A percentile compares a stretch with the other conserved stretches of the same genome.
phyloP scores from a whole-genome alignment of 2,888 invertebrate species.

The Drosophila stalkeri region DNA sequence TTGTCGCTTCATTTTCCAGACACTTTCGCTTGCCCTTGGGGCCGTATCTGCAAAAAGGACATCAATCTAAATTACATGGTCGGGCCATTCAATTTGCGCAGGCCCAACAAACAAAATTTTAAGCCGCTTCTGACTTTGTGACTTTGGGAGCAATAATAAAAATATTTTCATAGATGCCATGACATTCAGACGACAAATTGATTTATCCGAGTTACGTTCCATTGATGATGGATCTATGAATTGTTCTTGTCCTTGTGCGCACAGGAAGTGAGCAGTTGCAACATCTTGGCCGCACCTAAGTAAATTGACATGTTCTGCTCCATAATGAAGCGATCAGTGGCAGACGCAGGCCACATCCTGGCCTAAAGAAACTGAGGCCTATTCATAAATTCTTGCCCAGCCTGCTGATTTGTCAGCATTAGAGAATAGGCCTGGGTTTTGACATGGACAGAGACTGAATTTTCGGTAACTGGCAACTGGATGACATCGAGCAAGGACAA shows the following conservation, averaged over 20 bases:
- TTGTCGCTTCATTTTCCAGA: conserved; percentile 33
- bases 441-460: conserved; percentile 41
- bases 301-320: conserved; percentile 73
- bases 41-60: conserved; percentile 33
- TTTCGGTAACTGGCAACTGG: conserved; percentile 17
- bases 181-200: conserved; percentile 67
- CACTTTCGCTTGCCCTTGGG: conserved; percentile 57
- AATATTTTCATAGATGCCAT: conserved; percentile 50
- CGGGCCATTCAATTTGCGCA: conserved; percentile 42
- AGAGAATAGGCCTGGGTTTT: conserved; percentile 43
- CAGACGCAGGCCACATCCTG: conserved; percentile 54
- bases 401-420: conserved; percentile 71
- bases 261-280: conserved; percentile 62
- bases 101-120: conserved; percentile 21
- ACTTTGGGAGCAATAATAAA: conserved; percentile 51
- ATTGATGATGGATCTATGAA: conserved; percentile 57
- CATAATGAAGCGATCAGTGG: conserved; percentile 80
- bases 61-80: conserved; percentile 72
- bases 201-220: conserved; percentile 55
- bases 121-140: conserved; percentile 33
- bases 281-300: conserved; percentile 11
- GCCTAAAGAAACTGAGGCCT: conserved; percentile 20
- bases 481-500: conserved; percentile 39
- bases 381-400: conserved; percentile 47
- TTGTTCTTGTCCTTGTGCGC: conserved; percentile 25